Base-by-base conservation (phyloP, 1,140 invertebrate species). In the Choristoneura fumiferana region DNA sequence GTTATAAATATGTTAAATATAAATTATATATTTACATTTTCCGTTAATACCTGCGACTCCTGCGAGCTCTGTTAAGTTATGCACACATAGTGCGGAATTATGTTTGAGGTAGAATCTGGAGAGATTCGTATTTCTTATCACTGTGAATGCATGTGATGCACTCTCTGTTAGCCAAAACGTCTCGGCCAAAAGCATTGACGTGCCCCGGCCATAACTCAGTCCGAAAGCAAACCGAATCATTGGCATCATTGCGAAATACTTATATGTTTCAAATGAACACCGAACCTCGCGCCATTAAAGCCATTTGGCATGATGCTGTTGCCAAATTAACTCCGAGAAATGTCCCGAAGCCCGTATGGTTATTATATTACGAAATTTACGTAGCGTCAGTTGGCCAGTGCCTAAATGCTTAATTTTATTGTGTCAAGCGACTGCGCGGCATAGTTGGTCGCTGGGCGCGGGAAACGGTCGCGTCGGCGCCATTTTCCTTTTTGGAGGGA, bases 331-430 rank as follows among this genome's bases (percentile, higher is more conserved):
- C 63, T 71, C 64, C 57, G 64, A 65, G 67, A 74, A 71, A 69
- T 69, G 62, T 63, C 56, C 57, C 56, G 64, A 62, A 68, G 56
- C 53, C 35, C 22, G 53, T 63, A 59, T 62, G 62, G 57, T 65
- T 69, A 66, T 64, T 65, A 60, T 69, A 66, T 62, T 65, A 60
- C 60, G 62, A 62, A 60, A 64, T 61, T 12, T 57, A 22, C 61
- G 63, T 57, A 45, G 62, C 35, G 60, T 17, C 34, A 35, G 22
- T 37, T 55, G 59, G 61, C 36, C 63, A 64, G 61, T 52, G 60
- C 71, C 65, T 67, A 63, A 62, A 70, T 71, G 73, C 69, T 73
- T 69, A 71, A 76, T 73, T 73, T 75, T 75, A 73, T 79, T 73
- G 70, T 77, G 77, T 76, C 72, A 72, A 65, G 58, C 58, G 54